phyloP scores from a whole-genome alignment of 2,797 vertebrate species.

The Cichlasoma orientale region DNA sequence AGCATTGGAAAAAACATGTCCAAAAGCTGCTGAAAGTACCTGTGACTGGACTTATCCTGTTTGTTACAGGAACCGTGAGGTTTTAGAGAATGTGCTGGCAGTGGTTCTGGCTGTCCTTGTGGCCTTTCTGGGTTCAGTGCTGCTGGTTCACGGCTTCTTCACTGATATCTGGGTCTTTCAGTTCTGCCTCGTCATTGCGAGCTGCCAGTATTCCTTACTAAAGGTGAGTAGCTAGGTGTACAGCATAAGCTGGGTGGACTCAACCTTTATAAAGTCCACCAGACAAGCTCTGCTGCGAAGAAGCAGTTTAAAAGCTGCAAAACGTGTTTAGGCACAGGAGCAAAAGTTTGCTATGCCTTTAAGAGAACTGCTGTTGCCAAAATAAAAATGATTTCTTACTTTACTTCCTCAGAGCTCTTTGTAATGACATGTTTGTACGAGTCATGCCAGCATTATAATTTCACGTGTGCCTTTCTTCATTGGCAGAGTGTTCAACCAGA shows the following conservation, averaged over 20 bases:
- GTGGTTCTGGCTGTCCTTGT: slow-evolving; percentile 94
- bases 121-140: slow-evolving; percentile 95
- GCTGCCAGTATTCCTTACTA: slow-evolving; percentile 96
- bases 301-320: not conserved
- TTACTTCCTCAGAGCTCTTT: not conserved
- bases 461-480: slow-evolving; percentile 1
- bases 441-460: not conserved
- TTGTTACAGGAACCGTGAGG: slow-evolving; percentile 91
- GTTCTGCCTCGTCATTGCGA: slow-evolving; percentile 98
- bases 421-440: not conserved
- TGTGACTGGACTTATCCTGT: not conserved
- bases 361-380: not conserved
- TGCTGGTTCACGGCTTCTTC: slow-evolving; percentile 96
- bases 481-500: slow-evolving; percentile 97
- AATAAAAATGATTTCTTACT: not conserved
- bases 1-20: not conserved
- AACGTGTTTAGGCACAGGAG: not conserved
- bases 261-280: not conserved
- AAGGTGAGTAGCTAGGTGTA: slow-evolving; percentile 83
- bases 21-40: not conserved
- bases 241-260: not conserved
- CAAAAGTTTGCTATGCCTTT: not conserved
- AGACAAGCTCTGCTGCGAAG: not conserved
- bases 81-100: slow-evolving; percentile 94
- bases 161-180: slow-evolving; percentile 99